phyloP scores from a whole-genome alignment of 2,888 invertebrate genomes.

The Atrina japonica region DNA sequence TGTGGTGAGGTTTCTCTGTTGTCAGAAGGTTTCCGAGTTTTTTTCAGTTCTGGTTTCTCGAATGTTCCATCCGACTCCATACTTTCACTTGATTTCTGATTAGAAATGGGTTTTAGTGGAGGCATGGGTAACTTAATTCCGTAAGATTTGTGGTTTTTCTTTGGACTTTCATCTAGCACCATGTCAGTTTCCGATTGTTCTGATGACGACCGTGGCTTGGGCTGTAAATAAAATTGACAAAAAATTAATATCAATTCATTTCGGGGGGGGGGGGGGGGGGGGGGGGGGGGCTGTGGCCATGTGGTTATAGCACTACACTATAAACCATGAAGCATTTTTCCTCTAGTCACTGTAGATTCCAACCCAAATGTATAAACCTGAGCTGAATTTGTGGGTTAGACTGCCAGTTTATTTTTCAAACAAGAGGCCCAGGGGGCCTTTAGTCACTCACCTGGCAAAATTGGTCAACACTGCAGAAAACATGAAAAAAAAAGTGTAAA shows the following conservation, averaged over 20 bases:
- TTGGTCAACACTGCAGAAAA: too few species aligned
- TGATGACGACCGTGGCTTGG: constrained; percentile 8
- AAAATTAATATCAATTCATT: not conserved
- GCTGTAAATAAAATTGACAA: constrained; percentile 23
- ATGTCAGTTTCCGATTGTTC: constrained; percentile 29
- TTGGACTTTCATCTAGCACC: constrained; percentile 23
- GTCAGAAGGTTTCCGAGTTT: constrained; percentile 1
- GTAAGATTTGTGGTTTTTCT: constrained; percentile 31
- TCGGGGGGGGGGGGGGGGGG: too few species aligned
- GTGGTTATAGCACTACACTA: too few species aligned
- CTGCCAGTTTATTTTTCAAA: too few species aligned
- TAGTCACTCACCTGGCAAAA: too few species aligned
- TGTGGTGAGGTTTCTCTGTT: not conserved
- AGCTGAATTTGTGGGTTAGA: too few species aligned
- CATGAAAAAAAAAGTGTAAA: too few species aligned
- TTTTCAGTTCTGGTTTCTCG: constrained; percentile 40
- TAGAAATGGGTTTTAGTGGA: not conserved
- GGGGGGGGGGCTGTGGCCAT: too few species aligned
- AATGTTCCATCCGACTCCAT: constrained; percentile 46
- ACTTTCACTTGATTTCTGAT: not conserved
- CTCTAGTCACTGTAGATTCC: too few species aligned
- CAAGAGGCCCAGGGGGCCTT: too few species aligned
- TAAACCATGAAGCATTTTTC: too few species aligned
- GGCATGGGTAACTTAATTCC: constrained; percentile 43
- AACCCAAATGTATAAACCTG: too few species aligned